phyloP scores from a whole-genome alignment of 2,113 vertebrate species.

The Hucho hucho region DNA sequence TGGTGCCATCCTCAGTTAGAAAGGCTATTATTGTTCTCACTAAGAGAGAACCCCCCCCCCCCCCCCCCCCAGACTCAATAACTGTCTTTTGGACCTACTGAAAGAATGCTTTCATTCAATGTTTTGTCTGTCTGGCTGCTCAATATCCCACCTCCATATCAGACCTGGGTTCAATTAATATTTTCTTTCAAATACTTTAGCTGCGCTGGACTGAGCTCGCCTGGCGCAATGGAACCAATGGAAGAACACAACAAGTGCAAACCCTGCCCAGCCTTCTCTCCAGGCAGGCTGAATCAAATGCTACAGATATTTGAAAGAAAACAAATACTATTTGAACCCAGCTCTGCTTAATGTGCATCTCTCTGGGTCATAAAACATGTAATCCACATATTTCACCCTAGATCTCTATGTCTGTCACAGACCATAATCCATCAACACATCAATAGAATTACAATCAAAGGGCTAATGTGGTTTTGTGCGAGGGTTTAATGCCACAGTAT shows the following conservation, averaged over 20 bases:
- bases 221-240: no score
- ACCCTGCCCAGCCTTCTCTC: no score
- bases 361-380: conserved; percentile 63
- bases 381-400: conserved; percentile 24
- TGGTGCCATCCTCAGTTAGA: conserved; percentile 59
- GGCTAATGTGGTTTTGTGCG: conserved; percentile 11
- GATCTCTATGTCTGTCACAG: conserved; percentile 46
- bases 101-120: conserved; percentile 3
- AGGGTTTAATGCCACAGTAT: neutral
- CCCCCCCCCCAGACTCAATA: conserved; percentile 36
- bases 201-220: no score
- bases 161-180: no score
- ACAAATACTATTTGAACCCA: no score
- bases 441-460: conserved; percentile 55
- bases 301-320: no score
- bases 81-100: conserved; percentile 43
- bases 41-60: neutral
- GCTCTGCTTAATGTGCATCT: no score
- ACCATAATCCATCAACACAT: conserved; percentile 43
- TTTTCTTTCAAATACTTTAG: no score
- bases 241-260: no score
- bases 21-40: conserved; percentile 67
- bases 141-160: neutral
- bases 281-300: no score
- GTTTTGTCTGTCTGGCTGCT: neutral